Percentiles rank a stretch among this genome's conserved stretches.
Conservation (phyloP, 2,113 vertebrate species). For the Nothobranchius kuhntae region DNA sequence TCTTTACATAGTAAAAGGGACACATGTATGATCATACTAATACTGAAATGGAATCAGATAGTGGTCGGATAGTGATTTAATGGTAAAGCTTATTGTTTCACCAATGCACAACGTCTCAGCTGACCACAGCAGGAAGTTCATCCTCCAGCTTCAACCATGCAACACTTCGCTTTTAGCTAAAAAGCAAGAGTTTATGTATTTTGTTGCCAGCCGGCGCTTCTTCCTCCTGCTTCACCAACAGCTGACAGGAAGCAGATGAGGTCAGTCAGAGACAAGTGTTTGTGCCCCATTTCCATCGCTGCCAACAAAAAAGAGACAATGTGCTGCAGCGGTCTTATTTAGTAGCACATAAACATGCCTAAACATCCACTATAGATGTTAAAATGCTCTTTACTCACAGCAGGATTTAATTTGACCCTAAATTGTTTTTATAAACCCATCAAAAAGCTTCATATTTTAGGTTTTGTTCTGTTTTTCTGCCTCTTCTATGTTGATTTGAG, state of each 20-base stretch:
- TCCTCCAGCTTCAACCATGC: no score
- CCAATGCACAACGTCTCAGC: no score
- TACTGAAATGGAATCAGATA: not conserved
- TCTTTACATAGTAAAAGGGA: not conserved
- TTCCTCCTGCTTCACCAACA: not conserved
- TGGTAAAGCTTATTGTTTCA: no score
- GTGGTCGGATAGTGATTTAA: no score
- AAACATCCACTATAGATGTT: not conserved
- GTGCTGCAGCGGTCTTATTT: not conserved
- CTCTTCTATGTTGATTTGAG: not conserved
- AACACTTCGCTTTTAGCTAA: no score
- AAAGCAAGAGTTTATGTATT: not conserved
- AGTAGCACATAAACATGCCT: not conserved
- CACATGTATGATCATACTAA: not conserved
- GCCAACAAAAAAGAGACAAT: not conserved
- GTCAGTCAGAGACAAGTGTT: not conserved
- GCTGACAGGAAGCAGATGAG: not conserved
- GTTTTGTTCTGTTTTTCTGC: not conserved
- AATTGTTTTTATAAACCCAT: no score
- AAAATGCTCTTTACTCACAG: no score
- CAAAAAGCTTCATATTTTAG: not conserved
- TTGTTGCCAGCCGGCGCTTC: not conserved
- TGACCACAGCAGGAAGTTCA: not conserved
- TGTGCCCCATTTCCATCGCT: not conserved
- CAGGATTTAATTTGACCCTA: no score